phyloP scores from a whole-genome alignment of 2,113 vertebrate genomes.

The Stictonetta naevosa region DNA sequence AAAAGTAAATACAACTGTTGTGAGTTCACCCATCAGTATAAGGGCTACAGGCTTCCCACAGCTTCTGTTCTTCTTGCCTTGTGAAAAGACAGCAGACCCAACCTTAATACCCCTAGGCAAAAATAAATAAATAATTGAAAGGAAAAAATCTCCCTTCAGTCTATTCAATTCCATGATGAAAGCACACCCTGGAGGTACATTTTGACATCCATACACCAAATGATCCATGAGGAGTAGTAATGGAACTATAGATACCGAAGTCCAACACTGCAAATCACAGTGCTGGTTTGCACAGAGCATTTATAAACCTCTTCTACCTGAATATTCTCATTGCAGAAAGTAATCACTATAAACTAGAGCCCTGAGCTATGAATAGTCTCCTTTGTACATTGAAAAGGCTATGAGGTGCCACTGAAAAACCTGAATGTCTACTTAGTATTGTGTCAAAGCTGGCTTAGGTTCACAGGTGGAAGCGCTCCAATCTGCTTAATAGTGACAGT shows the following conservation, averaged over 20 bases:
- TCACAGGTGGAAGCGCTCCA: slow-evolving; percentile 6
- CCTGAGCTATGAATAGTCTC: neutral
- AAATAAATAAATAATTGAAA: neutral
- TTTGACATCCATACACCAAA: neutral
- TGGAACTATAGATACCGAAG: neutral
- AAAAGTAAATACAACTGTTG: neutral
- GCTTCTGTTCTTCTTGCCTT: neutral
- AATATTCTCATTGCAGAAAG: neutral
- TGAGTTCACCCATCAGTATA: neutral
- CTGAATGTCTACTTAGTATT: neutral
- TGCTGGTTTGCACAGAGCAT: neutral
- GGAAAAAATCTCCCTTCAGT: neutral
- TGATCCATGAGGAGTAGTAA: neutral
- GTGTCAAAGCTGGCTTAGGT: slow-evolving; percentile 30
- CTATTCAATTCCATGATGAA: neutral
- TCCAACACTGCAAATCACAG: neutral
- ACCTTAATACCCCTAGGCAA: neutral
- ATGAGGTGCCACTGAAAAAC: neutral
- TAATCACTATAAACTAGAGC: neutral
- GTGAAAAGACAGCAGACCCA: neutral
- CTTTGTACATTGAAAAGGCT: neutral
- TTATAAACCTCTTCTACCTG: neutral
- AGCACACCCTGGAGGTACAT: neutral
- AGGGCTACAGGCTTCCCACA: neutral
- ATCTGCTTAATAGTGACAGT: neutral